Base-by-base conservation (phyloP, 2,888 invertebrate genomes). In the Cataglyphis albicans region DNA sequence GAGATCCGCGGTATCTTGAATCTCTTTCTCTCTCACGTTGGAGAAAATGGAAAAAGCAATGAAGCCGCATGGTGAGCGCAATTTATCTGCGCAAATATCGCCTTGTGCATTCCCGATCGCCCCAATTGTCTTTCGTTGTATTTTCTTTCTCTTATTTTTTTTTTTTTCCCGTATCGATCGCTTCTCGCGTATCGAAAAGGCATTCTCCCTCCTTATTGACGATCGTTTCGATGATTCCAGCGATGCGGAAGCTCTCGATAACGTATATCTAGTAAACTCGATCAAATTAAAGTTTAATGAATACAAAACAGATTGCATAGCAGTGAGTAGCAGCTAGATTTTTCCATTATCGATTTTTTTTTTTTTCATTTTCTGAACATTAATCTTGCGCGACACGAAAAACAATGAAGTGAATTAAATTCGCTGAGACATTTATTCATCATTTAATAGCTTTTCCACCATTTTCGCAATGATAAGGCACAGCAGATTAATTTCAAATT, bases 31-130 rank as follows among this genome's bases (percentile, higher is more conserved):
- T 90, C 91, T 89, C 84, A 70, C 59, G 75, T 82, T 82, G 86
- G 81, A 84, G 91, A 91, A 92, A 92, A 92, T 91, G 87, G 91
- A 88, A 92, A 91, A 91, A 90, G 90, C 90, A 67, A 78, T 75
- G 83, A 64, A 83, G 81, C 84, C 81, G 81, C 75, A 12, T n/a
- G 25, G 67, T 72, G 87, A 57, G 59, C 63, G 81, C 87, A 89
- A 91, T 90, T 91, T 90, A 91, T 89, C 90, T 87, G 87, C 88
- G 80, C 80, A 85, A 87, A 80, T 35, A 84, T 76, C 59, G 73
- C 87, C 82, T 86, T 82, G 81, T 84, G 82, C 82, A 83, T 84
- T 74, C 80, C 65, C 84, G 44, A 74, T 67, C 57, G 84, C 63
- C 82, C 64, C 70, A 52, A 63, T 74, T 80, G 80, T 29, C 84